Base-by-base conservation (phyloP, 2,113 vertebrate species). In the Coptodon rendalli region DNA sequence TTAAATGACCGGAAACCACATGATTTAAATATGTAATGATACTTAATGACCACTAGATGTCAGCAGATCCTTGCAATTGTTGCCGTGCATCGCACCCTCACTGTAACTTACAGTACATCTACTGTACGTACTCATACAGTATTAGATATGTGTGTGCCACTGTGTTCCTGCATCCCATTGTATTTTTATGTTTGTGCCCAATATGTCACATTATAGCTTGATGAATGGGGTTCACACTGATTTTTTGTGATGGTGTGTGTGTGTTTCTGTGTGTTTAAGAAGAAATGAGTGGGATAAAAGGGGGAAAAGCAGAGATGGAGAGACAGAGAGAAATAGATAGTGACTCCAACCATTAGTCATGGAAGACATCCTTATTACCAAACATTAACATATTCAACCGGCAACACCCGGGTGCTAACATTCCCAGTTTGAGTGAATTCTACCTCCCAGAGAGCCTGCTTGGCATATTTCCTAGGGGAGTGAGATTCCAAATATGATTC, bases 1-100 rank as follows among this genome's bases (percentile, higher is more conserved):
- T 63, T 14, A 12, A 22, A 14, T 34, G 24, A 27, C 6, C 12
- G 4, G 3, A 80, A 27, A 22, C 10, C 3, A 2, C 4, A 84
- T 1, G 1, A 4, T 9, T 43, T 5, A 4, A 45, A 14, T 14
- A 2, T 50, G 89, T 45, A 91, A 63, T 89, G 36, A 59, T 9
- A 31, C 0, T 1, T 2, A 4, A 6, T 29, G 45, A 9, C 88
- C 95, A 94, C 93, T 95, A 95, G 95, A 92, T 95, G 95, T 86
- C 92, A 94, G 90, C 68, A 88, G 22, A 89, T 68, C 38, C 53
- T 84, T 10, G 89, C 19, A 66, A 78, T 86, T 85, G 1, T 31
- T 63, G 36, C 79, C 14, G 10, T 10, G 5, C 14, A 13, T 9
- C 29, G 27, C 22, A 31, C 38, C 66, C 14, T 80, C 76, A 79